A percentile compares a stretch with the other conserved stretches of the same genome.
These are phyloP conservation scores for Sepiola atlantica DNA, from an alignment of 2,888 invertebrate genomes.

Conservation along the genomic window DNA sequence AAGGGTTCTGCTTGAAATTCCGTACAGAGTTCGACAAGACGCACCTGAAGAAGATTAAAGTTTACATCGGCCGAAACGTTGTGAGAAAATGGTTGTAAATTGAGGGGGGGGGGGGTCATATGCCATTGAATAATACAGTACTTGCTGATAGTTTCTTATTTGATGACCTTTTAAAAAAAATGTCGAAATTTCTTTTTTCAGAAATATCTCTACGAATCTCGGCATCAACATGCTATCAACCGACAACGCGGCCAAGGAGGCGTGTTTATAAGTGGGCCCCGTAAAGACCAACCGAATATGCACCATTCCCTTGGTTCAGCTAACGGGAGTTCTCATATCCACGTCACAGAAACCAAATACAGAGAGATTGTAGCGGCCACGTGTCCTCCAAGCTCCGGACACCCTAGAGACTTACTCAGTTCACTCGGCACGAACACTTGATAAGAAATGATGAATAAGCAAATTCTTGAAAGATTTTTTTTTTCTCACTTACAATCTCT, in stretches of 20 bases:
- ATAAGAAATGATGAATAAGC: not conserved
- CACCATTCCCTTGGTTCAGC: slow-evolving; percentile 13
- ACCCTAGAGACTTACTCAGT: slow-evolving; percentile 43
- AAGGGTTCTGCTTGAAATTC: no score
- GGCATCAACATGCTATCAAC: slow-evolving; percentile 97
- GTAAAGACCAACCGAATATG: slow-evolving; percentile 50
- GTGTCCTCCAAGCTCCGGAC: slow-evolving; percentile 41
- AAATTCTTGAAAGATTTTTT: not conserved
- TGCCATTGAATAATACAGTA: no score
- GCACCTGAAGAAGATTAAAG: no score
- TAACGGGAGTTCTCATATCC: not conserved
- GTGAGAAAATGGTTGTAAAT: no score
- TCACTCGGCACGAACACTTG: slow-evolving; percentile 32
- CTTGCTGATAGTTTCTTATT: no score
- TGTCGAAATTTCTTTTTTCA: slow-evolving; percentile 75
- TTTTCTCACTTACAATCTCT: not conserved
- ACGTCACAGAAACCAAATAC: slow-evolving; percentile 32
- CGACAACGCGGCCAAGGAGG: slow-evolving; percentile 95
- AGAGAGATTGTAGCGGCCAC: slow-evolving; percentile 45
- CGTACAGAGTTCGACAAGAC: no score
- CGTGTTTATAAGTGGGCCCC: slow-evolving; percentile 79
- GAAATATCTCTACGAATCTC: slow-evolving; percentile 98
- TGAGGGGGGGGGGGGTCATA: no score
- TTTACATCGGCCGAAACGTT: no score
- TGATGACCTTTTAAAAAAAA: no score